Evolutionary conservation across 2,113 vertebrate genomes (phyloP), one percentile per base, ranked within the genome.

Genomic region (Synchiropus splendidus): DNA sequence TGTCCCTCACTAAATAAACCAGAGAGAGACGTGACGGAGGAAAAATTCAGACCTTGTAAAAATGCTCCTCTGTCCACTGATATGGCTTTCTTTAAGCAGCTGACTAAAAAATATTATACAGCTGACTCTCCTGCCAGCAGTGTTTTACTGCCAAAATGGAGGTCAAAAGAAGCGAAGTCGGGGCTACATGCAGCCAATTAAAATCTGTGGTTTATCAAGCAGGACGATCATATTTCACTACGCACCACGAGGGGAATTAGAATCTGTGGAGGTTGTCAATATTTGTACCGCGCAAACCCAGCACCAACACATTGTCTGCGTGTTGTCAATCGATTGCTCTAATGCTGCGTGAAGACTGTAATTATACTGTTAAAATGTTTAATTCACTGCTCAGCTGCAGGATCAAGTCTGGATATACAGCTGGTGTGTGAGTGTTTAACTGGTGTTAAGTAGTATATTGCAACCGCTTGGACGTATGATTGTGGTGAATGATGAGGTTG

Each of bases 351-450:
- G 70, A 74, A 54, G 51, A 38, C 65, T 10, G 56, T 64, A 76
- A 76, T 81, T 79, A 72, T 68, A 68, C 58, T 47, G 58, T 63
- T 66, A 54, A 74, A 72, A 62, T 68, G 70, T 64, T 70, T 70
- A 64, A 67, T 58, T 56, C 51, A 42, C 33, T 56, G 43, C 45
- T 62, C 38, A 54, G 50, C 49, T 14, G 6, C 6, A 13, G 48
- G 64, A 66, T 66, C 51, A 63, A 67, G 52, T 49, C 48, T 18
- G 37, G 62, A 57, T 57, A 18, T 14, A 32, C 16, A 40, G 38
- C 15, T 16, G 40, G 54, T 27, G 4, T 27, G 21, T 27, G 21
- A 27, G 21, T 27, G 21, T 27, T 27, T 27, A 27, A 27, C 21
- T 27, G 21, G 21, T 27, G 21, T 27, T 27, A 27, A 27, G 8